A percentile compares a stretch with the other conserved stretches of the same genome.
Evolutionary conservation across 2,113 vertebrate genomes (phyloP).

Genomic region (Leptobrachium leishanense): DNA sequence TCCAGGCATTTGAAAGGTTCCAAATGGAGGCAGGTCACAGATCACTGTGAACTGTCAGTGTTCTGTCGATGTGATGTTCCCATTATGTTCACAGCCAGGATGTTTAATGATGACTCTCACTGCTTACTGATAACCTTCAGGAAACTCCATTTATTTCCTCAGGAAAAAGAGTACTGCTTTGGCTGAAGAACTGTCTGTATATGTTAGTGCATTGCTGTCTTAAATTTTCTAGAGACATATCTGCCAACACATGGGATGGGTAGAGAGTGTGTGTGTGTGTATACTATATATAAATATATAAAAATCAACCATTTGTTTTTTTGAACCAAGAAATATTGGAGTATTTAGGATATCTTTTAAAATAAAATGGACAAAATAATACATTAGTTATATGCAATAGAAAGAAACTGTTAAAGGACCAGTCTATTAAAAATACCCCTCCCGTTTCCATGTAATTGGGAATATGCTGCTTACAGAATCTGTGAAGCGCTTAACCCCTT

Average conservation of each 20-base stretch:
- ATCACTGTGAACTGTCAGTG: conserved; percentile 39
- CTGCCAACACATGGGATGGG: background rate
- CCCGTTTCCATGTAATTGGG: too few relatives aligned
- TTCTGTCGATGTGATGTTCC: conserved; percentile 38
- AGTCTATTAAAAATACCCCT: too few relatives aligned
- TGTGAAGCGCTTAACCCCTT: too few relatives aligned
- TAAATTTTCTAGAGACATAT: background rate
- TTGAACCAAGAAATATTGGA: too few relatives aligned
- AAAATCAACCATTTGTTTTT: too few relatives aligned
- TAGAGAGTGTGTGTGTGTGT: too few relatives aligned
- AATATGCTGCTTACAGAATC: too few relatives aligned
- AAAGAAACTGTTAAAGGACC: too few relatives aligned
- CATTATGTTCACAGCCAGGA: conserved; percentile 29
- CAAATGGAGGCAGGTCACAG: conserved; percentile 38
- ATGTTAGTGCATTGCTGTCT: background rate
- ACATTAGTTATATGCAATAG: too few relatives aligned
- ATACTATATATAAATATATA: background rate
- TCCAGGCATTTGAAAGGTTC: conserved; percentile 14
- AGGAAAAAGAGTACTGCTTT: background rate
- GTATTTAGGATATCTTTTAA: too few relatives aligned
- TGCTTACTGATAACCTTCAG: conserved; percentile 32
- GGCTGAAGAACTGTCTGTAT: conserved; percentile 16
- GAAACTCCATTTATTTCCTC: conserved; percentile 29
- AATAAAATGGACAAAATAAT: too few relatives aligned
- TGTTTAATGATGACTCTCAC: conserved; percentile 34